Percentiles rank a stretch among this genome's conserved stretches.
Evolutionary conservation across 2,113 vertebrate genomes (phyloP).

Genomic region (Nycticebus coucang): DNA sequence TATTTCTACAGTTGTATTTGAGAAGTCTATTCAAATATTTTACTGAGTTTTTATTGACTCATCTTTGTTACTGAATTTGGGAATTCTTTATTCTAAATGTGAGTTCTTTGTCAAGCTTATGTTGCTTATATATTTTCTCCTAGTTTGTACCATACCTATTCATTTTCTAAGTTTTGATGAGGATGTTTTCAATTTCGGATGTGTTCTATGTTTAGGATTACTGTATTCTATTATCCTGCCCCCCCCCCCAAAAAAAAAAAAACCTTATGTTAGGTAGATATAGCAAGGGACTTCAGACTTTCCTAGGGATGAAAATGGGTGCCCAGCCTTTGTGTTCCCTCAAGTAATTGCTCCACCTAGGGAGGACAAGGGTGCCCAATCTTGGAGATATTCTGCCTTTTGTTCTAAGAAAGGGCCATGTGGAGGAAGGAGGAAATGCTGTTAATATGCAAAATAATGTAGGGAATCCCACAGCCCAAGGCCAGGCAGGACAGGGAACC

Average conservation of each 20-base stretch:
- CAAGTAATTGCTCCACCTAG: too few species aligned
- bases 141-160: background rate
- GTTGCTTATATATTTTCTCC: background rate
- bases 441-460: too few species aligned
- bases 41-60: background rate
- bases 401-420: too few species aligned
- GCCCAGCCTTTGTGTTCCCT: too few species aligned
- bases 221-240: background rate
- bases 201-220: background rate
- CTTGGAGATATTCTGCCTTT: too few species aligned
- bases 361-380: too few species aligned
- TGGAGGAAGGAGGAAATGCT: too few species aligned
- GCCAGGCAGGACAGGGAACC: too few species aligned
- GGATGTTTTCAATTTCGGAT: background rate
- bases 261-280: too few species aligned
- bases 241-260: background rate
- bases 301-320: too few species aligned
- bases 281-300: too few species aligned
- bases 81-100: background rate
- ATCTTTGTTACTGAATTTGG: background rate
- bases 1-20: background rate
- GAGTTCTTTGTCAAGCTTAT: background rate
- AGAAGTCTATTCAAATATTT: background rate
- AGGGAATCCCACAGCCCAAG: too few species aligned
- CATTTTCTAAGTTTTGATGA: background rate